These are phyloP conservation scores for Mongoloraphidia duomilia DNA, from an alignment of 2,888 invertebrate species.

Conservation along the genomic window DNA sequence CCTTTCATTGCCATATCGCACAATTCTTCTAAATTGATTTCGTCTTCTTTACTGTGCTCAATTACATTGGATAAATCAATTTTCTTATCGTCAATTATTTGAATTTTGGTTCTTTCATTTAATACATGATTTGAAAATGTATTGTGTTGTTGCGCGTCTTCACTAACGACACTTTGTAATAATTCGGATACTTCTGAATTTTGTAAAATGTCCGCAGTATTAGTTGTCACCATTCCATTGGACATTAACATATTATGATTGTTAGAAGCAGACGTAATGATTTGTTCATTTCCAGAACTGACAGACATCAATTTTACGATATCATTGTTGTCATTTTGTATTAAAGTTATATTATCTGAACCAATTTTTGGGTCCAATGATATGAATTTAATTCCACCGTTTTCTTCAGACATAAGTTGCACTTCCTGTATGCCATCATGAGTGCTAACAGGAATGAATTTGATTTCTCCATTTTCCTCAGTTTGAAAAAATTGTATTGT, in stretches of 20 bases:
- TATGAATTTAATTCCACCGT: not conserved
- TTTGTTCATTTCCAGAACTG: no score
- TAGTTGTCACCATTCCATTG: no score
- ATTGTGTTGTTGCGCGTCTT: no score
- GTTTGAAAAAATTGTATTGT: conserved; percentile 1
- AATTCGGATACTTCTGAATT: not conserved
- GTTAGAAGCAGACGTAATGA: no score
- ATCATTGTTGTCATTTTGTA: no score
- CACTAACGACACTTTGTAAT: conserved; percentile 1
- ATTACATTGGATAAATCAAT: conserved; percentile 1
- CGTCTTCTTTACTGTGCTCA: not conserved
- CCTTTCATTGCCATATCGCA: conserved; percentile 1
- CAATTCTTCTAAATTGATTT: conserved; percentile 1
- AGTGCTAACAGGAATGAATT: conserved; percentile 1
- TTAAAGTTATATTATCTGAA: no score
- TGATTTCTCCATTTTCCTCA: conserved; percentile 1
- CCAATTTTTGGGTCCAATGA: not conserved
- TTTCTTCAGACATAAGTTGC: conserved; percentile 22
- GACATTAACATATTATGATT: no score
- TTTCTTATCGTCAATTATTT: conserved; percentile 4
- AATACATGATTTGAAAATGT: no score
- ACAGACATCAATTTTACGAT: no score
- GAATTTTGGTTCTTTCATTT: not conserved
- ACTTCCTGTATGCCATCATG: conserved; percentile 17
- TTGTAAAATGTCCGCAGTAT: no score